phyloP scores from a whole-genome alignment of 2,888 invertebrate species.

The Eristalis intricaria region DNA sequence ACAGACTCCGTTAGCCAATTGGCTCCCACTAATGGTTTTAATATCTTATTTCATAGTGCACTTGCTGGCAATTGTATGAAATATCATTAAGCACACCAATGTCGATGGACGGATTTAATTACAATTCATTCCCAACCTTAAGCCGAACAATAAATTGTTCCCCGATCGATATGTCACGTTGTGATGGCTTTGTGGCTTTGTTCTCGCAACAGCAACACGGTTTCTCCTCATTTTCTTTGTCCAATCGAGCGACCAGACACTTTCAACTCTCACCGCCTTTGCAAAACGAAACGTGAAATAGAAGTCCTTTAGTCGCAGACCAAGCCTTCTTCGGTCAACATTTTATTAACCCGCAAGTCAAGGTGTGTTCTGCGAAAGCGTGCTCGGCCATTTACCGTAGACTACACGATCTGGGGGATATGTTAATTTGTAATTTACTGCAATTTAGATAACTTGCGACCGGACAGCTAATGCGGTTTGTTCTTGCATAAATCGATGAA shows the following conservation, averaged over 20 bases:
- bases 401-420: neutral
- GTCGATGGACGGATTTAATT: neutral
- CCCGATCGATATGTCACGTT: neutral
- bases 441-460: constrained; percentile 1
- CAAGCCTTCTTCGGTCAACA: neutral
- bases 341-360: neutral
- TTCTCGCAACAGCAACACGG: neutral
- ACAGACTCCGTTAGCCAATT: neutral
- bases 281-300: neutral
- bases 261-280: neutral
- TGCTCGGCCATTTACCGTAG: neutral
- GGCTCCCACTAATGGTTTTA: neutral
- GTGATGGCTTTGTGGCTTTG: neutral
- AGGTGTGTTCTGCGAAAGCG: constrained; percentile 1
- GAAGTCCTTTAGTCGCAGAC: neutral
- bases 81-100: neutral
- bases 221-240: neutral
- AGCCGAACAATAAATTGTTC: neutral
- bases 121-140: neutral
- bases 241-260: neutral
- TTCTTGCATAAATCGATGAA: neutral
- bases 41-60: neutral
- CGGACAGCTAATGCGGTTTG: neutral
- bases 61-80: neutral
- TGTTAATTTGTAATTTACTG: constrained; percentile 1